Conservation (phyloP, 2,888 invertebrate species). For the Zaprionus lineosus region DNA sequence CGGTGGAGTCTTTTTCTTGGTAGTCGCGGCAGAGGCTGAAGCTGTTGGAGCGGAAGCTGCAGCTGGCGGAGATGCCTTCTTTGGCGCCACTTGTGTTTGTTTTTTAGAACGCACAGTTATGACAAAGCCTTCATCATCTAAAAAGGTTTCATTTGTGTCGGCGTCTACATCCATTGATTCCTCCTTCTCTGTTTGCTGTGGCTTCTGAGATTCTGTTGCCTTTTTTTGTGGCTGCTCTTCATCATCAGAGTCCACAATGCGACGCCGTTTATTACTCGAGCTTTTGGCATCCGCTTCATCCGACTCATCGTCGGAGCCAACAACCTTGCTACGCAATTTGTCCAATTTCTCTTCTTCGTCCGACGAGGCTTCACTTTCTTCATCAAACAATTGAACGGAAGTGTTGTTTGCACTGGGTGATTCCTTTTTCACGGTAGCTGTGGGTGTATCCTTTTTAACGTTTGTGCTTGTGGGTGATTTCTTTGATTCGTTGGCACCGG, state of each 20-base stretch:
- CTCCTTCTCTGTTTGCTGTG: constrained; percentile 29
- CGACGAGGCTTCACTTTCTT: constrained; percentile 70
- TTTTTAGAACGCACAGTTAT: constrained; percentile 77
- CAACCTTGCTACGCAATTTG: constrained; percentile 69
- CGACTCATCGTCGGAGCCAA: constrained; percentile 62
- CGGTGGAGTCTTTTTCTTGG: constrained; percentile 66
- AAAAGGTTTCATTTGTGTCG: constrained; percentile 70
- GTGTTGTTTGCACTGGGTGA: constrained; percentile 50
- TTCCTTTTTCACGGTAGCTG: constrained; percentile 27
- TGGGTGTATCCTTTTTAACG: neutral
- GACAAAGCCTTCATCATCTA: constrained; percentile 81
- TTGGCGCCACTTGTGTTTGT: constrained; percentile 36
- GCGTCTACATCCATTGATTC: constrained; percentile 38
- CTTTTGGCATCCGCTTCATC: constrained; percentile 33
- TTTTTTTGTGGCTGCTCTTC: constrained; percentile 72
- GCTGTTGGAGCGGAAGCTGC: constrained; percentile 24
- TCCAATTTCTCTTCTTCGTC: constrained; percentile 80
- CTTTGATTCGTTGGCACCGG: constrained; percentile 18
- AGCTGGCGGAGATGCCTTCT: constrained; percentile 47
- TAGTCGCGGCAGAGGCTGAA: constrained; percentile 15
- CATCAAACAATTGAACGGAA: constrained; percentile 74
- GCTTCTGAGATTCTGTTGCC: constrained; percentile 46
- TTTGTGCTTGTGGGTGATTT: constrained; percentile 19
- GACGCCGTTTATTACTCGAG: constrained; percentile 67
- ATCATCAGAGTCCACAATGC: constrained; percentile 80